Percentiles rank a stretch among this genome's conserved stretches.
Conservation (phyloP, 2,797 vertebrate genomes). For the Spea hammondii region DNA sequence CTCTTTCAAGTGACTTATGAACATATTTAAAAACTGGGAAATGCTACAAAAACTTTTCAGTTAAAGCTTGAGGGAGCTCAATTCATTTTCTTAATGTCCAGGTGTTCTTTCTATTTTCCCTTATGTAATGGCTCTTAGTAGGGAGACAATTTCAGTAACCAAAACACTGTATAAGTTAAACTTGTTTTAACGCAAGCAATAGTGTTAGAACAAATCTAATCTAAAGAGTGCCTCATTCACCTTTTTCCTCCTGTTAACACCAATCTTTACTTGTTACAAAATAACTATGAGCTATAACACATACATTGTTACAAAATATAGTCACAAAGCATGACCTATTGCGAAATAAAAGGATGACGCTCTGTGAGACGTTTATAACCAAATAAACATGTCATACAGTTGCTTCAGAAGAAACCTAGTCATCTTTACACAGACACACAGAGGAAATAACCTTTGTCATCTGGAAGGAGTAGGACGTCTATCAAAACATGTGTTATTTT, state of each 20-base stretch:
- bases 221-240: neutral
- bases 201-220: neutral
- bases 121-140: conserved; percentile 16
- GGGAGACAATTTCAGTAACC: conserved; percentile 8
- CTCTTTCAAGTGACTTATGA: conserved; percentile 30
- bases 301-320: conserved; percentile 21
- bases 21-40: conserved; percentile 21
- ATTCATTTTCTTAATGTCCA: conserved; percentile 19
- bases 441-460: conserved; percentile 40
- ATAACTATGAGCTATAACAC: conserved; percentile 12
- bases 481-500: neutral
- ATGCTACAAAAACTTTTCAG: conserved; percentile 24
- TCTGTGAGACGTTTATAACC: conserved; percentile 30
- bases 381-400: conserved; percentile 12
- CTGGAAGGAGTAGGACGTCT: neutral
- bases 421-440: neutral
- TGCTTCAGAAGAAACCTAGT: conserved; percentile 14
- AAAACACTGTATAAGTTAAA: conserved; percentile 6
- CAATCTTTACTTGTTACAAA: conserved; percentile 29
- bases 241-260: neutral
- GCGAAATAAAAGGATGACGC: conserved; percentile 21
- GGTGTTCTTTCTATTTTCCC: conserved; percentile 13
- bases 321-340: conserved; percentile 19
- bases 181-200: neutral
- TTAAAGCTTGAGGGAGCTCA: neutral